Base-by-base conservation (phyloP, 2,113 vertebrate genomes). In the Proteles cristata region DNA sequence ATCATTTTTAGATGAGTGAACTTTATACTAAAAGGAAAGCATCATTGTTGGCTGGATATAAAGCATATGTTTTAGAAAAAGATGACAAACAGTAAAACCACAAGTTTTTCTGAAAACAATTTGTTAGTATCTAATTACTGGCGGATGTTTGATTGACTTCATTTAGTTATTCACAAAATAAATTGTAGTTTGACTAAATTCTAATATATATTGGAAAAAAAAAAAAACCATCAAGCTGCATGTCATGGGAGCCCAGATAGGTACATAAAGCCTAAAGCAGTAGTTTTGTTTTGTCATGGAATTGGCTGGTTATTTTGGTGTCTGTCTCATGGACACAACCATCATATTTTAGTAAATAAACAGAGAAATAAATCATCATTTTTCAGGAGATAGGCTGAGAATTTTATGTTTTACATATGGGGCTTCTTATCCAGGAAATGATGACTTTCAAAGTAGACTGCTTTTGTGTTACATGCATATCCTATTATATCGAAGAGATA, bases 141-240 rank as follows among this genome's bases (percentile, higher is more conserved):
- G 26, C n/a, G 25, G 43, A 26, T 82, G 2, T 88, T 96, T 85
- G 66, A 71, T 50, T 95, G 33, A 77, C 43, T 94, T 85, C 48
- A 88, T 76, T 88, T 74, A 93, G 21, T 93, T 63, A 93, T 68
- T 92, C 73, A 83, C 33, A 69, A 96, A 96, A 94, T 82, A 25
- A 93, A 83, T 10, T 86, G 1, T 33, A 81, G 15, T 68, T 88
- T 92, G 69, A 63, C 25, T 79, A 50, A 81, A 85, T 68, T 88
- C 14, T 35, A 55, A 43, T 35, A 35, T 80, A 66, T 53, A 71
- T 31, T 39, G 39, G 39, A 39, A 39, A 14, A 48, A 23, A 89
- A 53, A 77, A 65, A 96, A 94, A 61, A 35, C 2, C 2, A 84
- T 84, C 50, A 65, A 26, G 81, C 88, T 93, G 23, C 50, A 0